Percentiles rank a stretch among this genome's conserved stretches.
Evolutionary conservation across 1,140 invertebrate genomes (phyloP).

Genomic region (Hypothenemus hampei): DNA sequence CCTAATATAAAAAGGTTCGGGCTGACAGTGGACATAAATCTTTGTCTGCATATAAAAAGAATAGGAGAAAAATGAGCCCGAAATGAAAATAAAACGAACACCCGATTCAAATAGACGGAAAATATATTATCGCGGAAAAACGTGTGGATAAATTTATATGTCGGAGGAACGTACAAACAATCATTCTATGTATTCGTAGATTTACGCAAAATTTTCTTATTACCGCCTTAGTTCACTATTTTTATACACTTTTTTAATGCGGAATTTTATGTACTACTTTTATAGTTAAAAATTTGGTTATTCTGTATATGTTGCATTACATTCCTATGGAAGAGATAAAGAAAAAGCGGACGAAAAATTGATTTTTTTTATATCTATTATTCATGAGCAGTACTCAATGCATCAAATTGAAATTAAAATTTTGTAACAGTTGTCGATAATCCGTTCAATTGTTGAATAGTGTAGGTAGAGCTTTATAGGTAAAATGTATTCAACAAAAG

Average conservation of each 20-base stretch:
- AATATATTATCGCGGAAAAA: conserved; percentile 41
- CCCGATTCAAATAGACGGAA: conserved; percentile 42
- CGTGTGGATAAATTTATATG: conserved; percentile 33
- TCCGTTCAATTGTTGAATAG: no score
- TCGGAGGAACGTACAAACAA: conserved; percentile 20
- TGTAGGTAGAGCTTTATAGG: no score
- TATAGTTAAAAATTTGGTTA: no score
- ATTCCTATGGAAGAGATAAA: no score
- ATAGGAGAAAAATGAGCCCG: conserved; percentile 44
- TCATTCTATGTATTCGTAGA: conserved; percentile 26
- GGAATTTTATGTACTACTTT: background rate
- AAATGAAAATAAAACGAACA: conserved; percentile 44
- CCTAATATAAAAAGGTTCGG: conserved; percentile 43
- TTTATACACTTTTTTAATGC: background rate
- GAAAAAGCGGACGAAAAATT: no score
- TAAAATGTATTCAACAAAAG: no score
- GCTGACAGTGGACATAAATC: conserved; percentile 44
- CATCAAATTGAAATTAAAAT: no score
- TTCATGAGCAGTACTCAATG: no score
- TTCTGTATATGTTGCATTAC: no score
- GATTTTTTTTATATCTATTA: no score
- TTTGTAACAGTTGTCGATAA: no score
- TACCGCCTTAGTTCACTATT: background rate
- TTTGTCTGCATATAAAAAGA: conserved; percentile 43
- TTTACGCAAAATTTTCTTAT: conserved; percentile 24